Percentiles rank a stretch among this genome's conserved stretches.
These are phyloP conservation scores for Acholoe squamosa DNA, from an alignment of 2,888 invertebrate genomes.

Conservation along the genomic window DNA sequence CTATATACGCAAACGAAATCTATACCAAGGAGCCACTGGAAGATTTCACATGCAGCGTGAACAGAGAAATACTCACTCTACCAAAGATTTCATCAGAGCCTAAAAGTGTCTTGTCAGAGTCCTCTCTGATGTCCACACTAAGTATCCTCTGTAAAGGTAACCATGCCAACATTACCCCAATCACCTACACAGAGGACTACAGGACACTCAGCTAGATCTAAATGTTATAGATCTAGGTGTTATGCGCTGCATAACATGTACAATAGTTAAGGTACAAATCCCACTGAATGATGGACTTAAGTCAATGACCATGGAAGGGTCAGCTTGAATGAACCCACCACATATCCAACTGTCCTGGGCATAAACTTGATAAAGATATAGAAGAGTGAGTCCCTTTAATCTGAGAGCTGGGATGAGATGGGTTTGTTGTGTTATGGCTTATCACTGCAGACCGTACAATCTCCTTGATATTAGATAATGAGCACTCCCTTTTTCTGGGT, in stretches of 20 bases:
- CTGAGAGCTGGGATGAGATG: no score
- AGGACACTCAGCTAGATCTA: not conserved
- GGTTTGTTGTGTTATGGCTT: no score
- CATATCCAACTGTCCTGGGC: not conserved
- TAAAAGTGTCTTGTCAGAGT: slow-evolving; percentile 57
- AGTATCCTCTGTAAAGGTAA: slow-evolving; percentile 52
- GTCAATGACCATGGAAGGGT: not conserved
- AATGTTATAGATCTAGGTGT: not conserved
- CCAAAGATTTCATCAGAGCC: slow-evolving; percentile 55
- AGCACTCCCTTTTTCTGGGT: no score
- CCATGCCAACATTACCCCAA: slow-evolving; percentile 18
- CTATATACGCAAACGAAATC: no score
- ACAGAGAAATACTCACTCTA: slow-evolving; percentile 43
- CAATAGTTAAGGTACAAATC: not conserved
- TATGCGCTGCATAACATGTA: not conserved
- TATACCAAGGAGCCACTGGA: no score
- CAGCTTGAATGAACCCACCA: not conserved
- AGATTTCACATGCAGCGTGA: no score
- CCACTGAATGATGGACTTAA: not conserved
- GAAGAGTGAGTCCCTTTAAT: no score
- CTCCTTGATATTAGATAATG: no score
- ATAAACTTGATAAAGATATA: no score
- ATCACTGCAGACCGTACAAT: no score
- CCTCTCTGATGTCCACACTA: slow-evolving; percentile 42
- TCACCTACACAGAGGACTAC: not conserved